Conservation (phyloP, 2,797 vertebrate species). For the Coccyzus lansbergi region DNA sequence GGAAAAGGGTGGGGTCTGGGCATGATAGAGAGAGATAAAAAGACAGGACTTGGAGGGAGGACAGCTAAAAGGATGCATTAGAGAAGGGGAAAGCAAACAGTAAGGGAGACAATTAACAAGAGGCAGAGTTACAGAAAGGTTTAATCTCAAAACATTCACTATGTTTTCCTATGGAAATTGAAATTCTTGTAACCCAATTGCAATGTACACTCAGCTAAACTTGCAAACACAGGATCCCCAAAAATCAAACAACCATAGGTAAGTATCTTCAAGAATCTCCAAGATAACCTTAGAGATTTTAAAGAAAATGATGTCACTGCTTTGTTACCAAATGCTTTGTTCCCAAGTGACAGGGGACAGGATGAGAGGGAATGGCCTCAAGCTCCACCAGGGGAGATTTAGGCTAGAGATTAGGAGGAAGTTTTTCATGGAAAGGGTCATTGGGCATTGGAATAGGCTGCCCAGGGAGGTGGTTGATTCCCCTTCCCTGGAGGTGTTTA, state of each 20-base stretch:
- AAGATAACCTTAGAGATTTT: neutral
- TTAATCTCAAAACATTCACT: neutral
- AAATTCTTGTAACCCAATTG: neutral
- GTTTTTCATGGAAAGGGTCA: too few relatives aligned
- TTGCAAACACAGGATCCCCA: neutral
- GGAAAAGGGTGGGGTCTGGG: neutral
- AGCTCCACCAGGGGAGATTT: too few relatives aligned
- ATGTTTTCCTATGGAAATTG: neutral
- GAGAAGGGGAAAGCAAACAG: neutral
- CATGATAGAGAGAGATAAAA: neutral
- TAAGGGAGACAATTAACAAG: neutral
- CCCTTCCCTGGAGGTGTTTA: too few relatives aligned
- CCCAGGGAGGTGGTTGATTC: too few relatives aligned
- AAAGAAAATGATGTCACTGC: neutral
- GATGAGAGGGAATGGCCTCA: too few relatives aligned
- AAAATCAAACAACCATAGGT: neutral
- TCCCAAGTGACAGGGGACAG: too few relatives aligned
- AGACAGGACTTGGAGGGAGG: neutral
- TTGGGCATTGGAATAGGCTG: too few relatives aligned
- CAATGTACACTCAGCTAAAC: neutral
- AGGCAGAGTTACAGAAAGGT: neutral
- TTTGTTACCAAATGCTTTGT: neutral
- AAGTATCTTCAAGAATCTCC: neutral
- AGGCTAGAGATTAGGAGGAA: too few relatives aligned
- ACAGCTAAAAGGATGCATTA: neutral